Evolutionary conservation across 2,113 vertebrate species (phyloP).

Genomic region (Semicossyphus pulcher): DNA sequence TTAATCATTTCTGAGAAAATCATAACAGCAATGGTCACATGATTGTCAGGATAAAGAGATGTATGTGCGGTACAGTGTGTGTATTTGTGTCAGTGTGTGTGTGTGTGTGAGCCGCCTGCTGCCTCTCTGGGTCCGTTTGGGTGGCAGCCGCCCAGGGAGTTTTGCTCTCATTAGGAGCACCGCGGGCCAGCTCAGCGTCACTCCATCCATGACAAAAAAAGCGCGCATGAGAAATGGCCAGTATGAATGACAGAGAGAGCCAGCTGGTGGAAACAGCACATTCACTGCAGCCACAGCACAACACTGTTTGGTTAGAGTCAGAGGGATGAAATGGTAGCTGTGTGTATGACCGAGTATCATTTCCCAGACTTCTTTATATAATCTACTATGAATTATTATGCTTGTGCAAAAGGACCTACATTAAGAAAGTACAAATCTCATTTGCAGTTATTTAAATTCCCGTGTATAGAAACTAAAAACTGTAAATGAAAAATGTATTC

Average conservation of each 20-base stretch:
- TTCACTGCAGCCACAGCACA: conserved; percentile 16
- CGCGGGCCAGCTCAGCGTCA: conserved; percentile 43
- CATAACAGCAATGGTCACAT: not conserved
- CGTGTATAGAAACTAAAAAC: not conserved
- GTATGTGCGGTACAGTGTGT: not conserved
- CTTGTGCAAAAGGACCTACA: not conserved
- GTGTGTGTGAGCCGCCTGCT: not conserved
- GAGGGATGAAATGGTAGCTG: conserved; percentile 44
- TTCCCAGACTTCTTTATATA: conserved; percentile 42
- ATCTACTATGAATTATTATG: conserved; percentile 25
- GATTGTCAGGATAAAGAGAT: conserved; percentile 19
- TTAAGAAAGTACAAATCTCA: not conserved
- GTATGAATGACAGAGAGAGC: conserved; percentile 1
- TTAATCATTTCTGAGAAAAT: conserved; percentile 43
- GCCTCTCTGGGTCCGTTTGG: conserved; percentile 28
- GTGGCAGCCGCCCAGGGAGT: conserved; percentile 63
- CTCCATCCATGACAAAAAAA: conserved; percentile 49
- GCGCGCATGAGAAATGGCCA: conserved; percentile 41
- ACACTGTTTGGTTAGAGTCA: conserved; percentile 15
- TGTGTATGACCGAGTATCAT: conserved; percentile 34
- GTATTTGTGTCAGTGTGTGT: not conserved
- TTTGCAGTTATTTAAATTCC: conserved; percentile 11
- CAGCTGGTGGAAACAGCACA: conserved; percentile 30
- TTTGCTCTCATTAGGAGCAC: conserved; percentile 57
- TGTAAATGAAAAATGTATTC: not conserved